Evolutionary conservation across 2,888 invertebrate species (phyloP), one percentile per base, ranked within the genome.

Genomic region (Agrotis exclamationis): DNA sequence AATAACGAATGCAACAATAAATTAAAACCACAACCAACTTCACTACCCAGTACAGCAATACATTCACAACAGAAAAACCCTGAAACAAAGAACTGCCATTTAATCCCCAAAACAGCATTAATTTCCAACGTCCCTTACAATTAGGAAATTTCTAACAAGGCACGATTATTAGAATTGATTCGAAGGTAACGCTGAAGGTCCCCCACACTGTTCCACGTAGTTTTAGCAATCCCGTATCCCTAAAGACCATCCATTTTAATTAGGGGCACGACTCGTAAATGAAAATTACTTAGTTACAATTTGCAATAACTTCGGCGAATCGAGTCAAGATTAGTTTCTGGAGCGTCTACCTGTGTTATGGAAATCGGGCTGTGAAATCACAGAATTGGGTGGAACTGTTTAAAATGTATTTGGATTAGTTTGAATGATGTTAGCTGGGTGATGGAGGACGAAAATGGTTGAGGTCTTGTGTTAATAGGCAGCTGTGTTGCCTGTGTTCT

Each of bases 101-200:
- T 74, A 63, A 60, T 47, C 57, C 70, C 67, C 64, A 70, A 24
- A 66, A 66, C 44, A 62, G 28, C 56, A 58, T 62, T 56, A 60
- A 81, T 65, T 70, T 54, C 11, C 9, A 48, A 60, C 57, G 60
- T 72, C 59, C 60, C 65, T 71, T 39, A 71, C 69, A 74, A 73
- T 77, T 74, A 80, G 58, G 72, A 69, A 77, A 83, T 72, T 72
- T 70, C 68, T 70, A 83, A 82, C 80, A 72, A 82, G 76, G 47
- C 20, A n/a, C 57, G 57, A 77, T 83, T 82, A 82, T 79, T 82
- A 83, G 69, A 79, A 81, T 75, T 82, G 76, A 83, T 83, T 83
- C 70, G 72, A 74, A 79, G 81, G 70, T 76, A 69, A 24, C 39
- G 20, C 64, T 64, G 28, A 62, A 66, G 70, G 81, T 70, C 70